Evolutionary conservation across 2,797 vertebrate genomes (phyloP), one percentile per base, ranked within the genome.

Genomic region (Myotis daubentonii): DNA sequence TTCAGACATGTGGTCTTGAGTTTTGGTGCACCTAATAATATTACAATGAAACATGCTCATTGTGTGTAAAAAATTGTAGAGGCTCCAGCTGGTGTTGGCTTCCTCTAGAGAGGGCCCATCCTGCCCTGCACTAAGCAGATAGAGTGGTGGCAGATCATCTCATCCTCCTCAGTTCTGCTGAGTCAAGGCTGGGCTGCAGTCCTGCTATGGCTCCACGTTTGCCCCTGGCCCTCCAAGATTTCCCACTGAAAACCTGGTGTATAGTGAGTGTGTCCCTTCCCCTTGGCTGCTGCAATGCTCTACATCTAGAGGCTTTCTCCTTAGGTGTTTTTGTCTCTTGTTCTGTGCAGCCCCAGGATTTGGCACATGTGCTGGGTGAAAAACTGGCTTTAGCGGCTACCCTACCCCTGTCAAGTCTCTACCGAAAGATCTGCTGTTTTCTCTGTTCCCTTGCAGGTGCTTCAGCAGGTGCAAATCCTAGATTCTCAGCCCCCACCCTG

Each of bases 61-160:
- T 79, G 33, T 41, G 1, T 60, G 53, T 87, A 89, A 83, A 88
- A 85, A 83, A 84, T 49, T 30, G 7, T 36, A 85, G 68, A 57
- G 30, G 28, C 36, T 94, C 51, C 28, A 78, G 19, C 8, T 80
- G 80, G 28, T 84, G 33, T 71, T 53, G 38, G 23, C 57, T 72
- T 91, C 72, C 33, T 95, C 80, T 38, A 33, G 33, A 68, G 15
- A 75, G 23, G 47, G 19, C 44, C 76, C 47, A 41, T 65, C 60
- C 78, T 94, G 74, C 51, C 55, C 88, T 95, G 55, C 51, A 13
- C 62, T 36, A 33, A 87, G 65, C 57, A 95, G 68, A 81, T 28
- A 76, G 79, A 65, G 30, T 55, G 25, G 11, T 55, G 51, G 22
- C 57, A 55, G 7, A 30, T 33, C 30, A 62, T 65, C 66, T 47